Base-by-base conservation (phyloP, 2,888 invertebrate genomes). In the Phaonia tiefii region DNA sequence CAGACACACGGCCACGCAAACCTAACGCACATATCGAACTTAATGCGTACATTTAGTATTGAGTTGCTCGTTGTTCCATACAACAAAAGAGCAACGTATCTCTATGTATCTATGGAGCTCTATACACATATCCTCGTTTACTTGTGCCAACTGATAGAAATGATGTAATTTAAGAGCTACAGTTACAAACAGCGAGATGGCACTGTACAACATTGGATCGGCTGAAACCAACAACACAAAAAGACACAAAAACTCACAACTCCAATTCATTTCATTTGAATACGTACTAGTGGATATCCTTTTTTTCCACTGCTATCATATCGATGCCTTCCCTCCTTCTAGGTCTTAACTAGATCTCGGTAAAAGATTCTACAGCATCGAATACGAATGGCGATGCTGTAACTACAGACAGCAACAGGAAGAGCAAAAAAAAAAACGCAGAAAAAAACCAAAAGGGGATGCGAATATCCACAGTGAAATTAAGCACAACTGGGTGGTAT, bases 401-500 rank as follows among this genome's bases (percentile, higher is more conserved):
- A 8, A 5, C 31, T 8, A 31, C 17, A 26, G 66, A 10, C 42
- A n/a, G 42, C 37, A 49, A 56, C 20, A 42, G 31, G 26, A 66
- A 67, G n/a, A 31, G 11, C 25, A 46, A 31, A 11, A 63, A n/a
- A n/a, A n/a, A n/a, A n/a, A n/a, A n/a, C n/a, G n/a, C n/a, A n/a
- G n/a, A n/a, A n/a, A n/a, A n/a, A n/a, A n/a, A n/a, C n/a, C n/a
- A n/a, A n/a, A 74, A 70, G 31, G 65, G 13, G 58, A 73, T 15
- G 26, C 17, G 73, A 74, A 63, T 39, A n/a, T 60, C 17, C 13
- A 56, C 37, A 65, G 37, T 76, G 72, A 63, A 79, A 83, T 74
- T 75, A 75, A 79, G 67, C 46, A 71, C 67, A 78, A 80, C 84
- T 83, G 88, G 88, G 88, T 88, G 88, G 88, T 87, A 88, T 87